Evolutionary conservation across 2,113 vertebrate species (phyloP), one percentile per base, ranked within the genome.

Genomic region (Engystomops pustulosus): DNA sequence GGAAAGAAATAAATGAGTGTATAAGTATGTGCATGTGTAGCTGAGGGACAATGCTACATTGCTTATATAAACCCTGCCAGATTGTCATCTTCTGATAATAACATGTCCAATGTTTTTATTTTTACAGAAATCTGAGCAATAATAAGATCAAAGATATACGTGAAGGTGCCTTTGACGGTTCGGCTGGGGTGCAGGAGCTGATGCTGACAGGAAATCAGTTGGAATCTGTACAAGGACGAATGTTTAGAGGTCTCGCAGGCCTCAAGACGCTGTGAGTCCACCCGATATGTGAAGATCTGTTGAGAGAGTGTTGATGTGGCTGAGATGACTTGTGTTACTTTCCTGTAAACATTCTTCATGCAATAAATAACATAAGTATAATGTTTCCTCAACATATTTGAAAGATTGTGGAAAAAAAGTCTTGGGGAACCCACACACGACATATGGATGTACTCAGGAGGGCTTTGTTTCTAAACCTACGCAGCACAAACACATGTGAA

Each of bases 111-210:
- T 7, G 78, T 30, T 9, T 78, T 87, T 45, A 81, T 62, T 62
- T 30, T 88, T 86, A n/a, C 90, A 99, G 98, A 93, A 99, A 99
- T 87, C 91, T 99, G 72, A 98, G 98, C 89, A 99, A 98, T 88
- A 99, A 99, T 87, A 99, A 98, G 87, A 98, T 99, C 91, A 96
- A 95, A 17, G 97, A 99, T 91, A 98, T 99, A 0, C 98, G 99
- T 90, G 98, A 99, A 91, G 98, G 98, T 36, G 96, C 95, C 0
- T 99, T 99, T 88, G 98, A 99, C 49, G 98, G 98, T 62, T 95
- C 97, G 1, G 91, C 94, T 14, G 97, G 96, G 70, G 96, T 99
- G 78, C 99, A 97, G 65, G 98, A 99, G 86, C 89, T 99, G 44
- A 94, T 98, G 81, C 90, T 99, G 85, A 99, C 97, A 1, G 97